Evolutionary conservation across 2,797 vertebrate genomes (phyloP), one percentile per base, ranked within the genome.

Genomic region (Helarctos malayanus): DNA sequence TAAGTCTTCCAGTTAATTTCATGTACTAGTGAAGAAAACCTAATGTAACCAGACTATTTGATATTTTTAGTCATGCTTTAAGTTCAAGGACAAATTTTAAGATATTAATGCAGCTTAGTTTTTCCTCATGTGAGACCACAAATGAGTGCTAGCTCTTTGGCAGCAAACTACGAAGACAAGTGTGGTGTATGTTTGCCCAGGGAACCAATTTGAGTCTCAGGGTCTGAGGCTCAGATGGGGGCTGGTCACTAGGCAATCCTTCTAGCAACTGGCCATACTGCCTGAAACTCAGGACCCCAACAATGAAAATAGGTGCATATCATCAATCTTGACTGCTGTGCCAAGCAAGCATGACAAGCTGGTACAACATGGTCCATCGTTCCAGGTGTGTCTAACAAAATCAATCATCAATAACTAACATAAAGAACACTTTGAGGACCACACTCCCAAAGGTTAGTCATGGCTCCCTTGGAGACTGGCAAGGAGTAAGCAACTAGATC

Each of bases 221-320:
- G 45, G n/a, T 96, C 49, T 12, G 85, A 96, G 54, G 27, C 38
- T 97, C 45, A 89, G 45, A 57, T 89, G 9, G 7, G 27, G 12
- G 29, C 49, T 93, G 90, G 47, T 82, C 32, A 65, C 76, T 78
- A 76, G 29, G 47, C 54, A 57, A 88, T 56, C 12, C 16, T 86
- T 27, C 86, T 79, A 94, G 86, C 41, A 92, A 59, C 54, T 75
- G 65, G 35, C n/a, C 56, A 47, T 82, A 23, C 38, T 91, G 45
- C 56, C 49, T 27, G 15, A 97, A 95, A 90, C 76, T 73, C 38
- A 89, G 38, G 35, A 76, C 49, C 23, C 59, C 21, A 89, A 94
- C 81, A 97, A 78, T 63, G 94, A 97, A 96, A 89, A 21, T 25
- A 94, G 91, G 29, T 90, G 14, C 27, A 92, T 81, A 95, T 61